These are phyloP conservation scores for Lycophotia porphyrea DNA, from an alignment of 2,888 invertebrate genomes.

Conservation along the genomic window DNA sequence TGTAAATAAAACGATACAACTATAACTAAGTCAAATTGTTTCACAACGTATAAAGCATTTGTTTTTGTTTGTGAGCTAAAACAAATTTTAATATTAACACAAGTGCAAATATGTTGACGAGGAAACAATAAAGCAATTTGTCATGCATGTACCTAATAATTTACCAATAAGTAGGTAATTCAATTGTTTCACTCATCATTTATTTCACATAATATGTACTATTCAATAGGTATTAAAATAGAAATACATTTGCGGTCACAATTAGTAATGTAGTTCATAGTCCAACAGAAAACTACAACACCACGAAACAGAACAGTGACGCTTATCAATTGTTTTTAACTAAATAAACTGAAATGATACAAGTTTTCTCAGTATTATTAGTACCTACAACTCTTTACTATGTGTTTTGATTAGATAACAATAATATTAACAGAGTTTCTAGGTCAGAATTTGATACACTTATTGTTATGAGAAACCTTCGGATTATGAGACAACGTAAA, in stretches of 20 bases:
- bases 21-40: not conserved
- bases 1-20: not conserved
- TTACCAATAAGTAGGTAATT: not conserved
- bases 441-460: not conserved
- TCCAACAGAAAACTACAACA: not conserved
- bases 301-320: constrained; percentile 15
- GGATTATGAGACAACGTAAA: not conserved
- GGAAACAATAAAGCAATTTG: not conserved
- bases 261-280: constrained; percentile 9
- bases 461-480: not conserved
- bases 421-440: not conserved
- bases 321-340: constrained; percentile 26
- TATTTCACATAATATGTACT: not conserved
- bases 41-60: not conserved
- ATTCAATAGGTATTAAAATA: not conserved
- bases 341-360: constrained; percentile 10
- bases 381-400: not conserved
- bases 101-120: not conserved
- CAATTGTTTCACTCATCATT: not conserved
- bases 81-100: not conserved
- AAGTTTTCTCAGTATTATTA: not conserved
- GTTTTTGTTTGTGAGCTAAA: constrained; percentile 2
- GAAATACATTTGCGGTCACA: not conserved
- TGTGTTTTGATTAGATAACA: not conserved
- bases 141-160: not conserved